Base-by-base conservation (phyloP, 2,113 vertebrate genomes). In the Poecile atricapillus region DNA sequence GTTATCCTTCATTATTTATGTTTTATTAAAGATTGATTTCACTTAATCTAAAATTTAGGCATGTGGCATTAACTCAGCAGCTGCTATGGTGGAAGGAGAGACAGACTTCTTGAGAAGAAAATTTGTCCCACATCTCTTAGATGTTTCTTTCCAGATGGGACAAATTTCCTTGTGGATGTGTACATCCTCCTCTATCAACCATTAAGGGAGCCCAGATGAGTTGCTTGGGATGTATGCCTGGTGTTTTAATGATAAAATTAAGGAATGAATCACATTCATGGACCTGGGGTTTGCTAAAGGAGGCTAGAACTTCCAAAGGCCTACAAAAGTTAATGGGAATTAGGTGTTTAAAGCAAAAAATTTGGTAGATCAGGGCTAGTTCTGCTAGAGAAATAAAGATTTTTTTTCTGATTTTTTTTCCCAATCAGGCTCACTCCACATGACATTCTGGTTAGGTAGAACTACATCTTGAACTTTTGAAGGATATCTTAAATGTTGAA, bases 381-480 rank as follows among this genome's bases (percentile, higher is more conserved):
- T 77, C 22, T 56, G 22, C 21, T 20, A 37, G 18, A 37, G 3
- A 56, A 63, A 80, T 69, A 41, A 0, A 11, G 19, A 10, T 37
- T 50, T 78, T 58, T 46, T 23, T 46, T 49, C 21, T 49, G 37
- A 43, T 16, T 41, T n/a, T 49, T 62, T 35, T 35, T 19, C 3
- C 28, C 5, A 4, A 2, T 33, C 7, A 37, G 7, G 3, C 3
- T 11, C 7, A 23, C 12, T 30, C 13, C 9, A 62, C 12, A 8
- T 9, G 5, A 31, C 1, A 27, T n/a, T 78, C 7, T 44, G 44
- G 1, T 64, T 79, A 53, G 7, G 11, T n/a, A n/a, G 27, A 90
- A 27, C 19, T 31, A 5, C 27, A n/a, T 64, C 33, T 43, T 62
- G 18, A 53, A 53, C 13, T 53, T 83, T 12, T 37, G 22, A 82